These are phyloP conservation scores for Whitmania pigra DNA, from an alignment of 1,140 invertebrate species.

Conservation along the genomic window DNA sequence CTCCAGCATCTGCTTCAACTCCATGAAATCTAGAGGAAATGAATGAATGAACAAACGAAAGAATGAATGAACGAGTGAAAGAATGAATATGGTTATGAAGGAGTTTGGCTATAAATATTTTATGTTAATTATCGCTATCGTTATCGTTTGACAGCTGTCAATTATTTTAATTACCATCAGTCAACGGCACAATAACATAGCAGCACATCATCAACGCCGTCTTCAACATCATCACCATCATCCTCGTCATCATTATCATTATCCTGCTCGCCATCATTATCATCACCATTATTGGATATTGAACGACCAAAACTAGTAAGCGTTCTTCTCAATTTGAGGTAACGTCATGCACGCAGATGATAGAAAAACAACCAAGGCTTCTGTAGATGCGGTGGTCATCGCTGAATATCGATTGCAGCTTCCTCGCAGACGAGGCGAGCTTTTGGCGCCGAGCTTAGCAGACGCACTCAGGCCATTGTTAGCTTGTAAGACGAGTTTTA, in stretches of 20 bases:
- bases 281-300: background rate
- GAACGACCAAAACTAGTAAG: background rate
- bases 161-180: background rate
- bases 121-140: background rate
- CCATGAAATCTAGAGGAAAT: constrained; percentile 53
- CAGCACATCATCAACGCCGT: background rate
- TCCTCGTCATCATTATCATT: background rate
- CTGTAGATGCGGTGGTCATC: too few species aligned
- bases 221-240: background rate
- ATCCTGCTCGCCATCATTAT: background rate
- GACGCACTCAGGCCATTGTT: too few species aligned
- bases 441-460: too few species aligned
- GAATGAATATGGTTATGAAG: background rate
- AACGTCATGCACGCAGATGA: background rate
- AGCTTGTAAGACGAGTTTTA: too few species aligned
- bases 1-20: constrained; percentile 86
- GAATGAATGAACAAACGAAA: background rate
- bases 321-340: background rate
- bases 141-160: constrained; percentile 1
- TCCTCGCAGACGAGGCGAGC: too few species aligned
- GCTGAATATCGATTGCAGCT: too few species aligned
- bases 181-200: too few species aligned
- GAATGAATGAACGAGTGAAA: background rate
- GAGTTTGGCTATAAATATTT: background rate
- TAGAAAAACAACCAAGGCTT: background rate